Evolutionary conservation across 2,888 invertebrate genomes (phyloP), one percentile per base, ranked within the genome.

Genomic region (Agonopterix alstromeriana): DNA sequence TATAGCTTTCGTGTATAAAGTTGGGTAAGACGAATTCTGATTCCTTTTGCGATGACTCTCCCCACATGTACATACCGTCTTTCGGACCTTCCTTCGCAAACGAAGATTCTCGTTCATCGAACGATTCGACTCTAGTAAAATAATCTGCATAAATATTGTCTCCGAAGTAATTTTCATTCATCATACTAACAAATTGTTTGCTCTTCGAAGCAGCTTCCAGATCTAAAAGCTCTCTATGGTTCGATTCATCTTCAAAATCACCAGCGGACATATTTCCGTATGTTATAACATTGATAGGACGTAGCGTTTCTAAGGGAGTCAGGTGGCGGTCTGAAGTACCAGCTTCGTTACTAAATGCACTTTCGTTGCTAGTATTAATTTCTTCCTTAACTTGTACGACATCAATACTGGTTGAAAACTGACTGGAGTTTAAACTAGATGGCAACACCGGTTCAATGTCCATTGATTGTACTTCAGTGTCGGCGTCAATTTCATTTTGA

Each of bases 131-230:
- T 9, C 85, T 65, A 0, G 86, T 82, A 48, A 87, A 88, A 54
- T 88, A 88, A 53, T 87, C 88, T 1, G 84, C 83, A 54, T 89
- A 89, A 43, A 86, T 82, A 53, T 87, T 87, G 56, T 89, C 87
- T 0, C 88, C 86, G 48, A 88, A 86, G 53, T 89, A 89, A 53
- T 87, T 86, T 41, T 88, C 88, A 54, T 78, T 86, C 72, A 88
- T 88, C 82, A 89, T 84, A 49, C 63, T 85, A 4, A 83, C 88
- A 57, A 87, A 85, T 53, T 87, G 86, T 50, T 87, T 88, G 54
- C 74, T 86, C 56, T 87, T 87, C 0, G 82, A 77, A 11, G 82
- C 65, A 1, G 79, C 75, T 58, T 86, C 87, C 1, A 86, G 64
- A 50, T 85, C 84, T 10, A 87, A 60, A 2, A 87, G 64, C 52